Evolutionary conservation across 1,140 invertebrate genomes (phyloP), one percentile per base, ranked within the genome.

Genomic region (Olivierus martensii): DNA sequence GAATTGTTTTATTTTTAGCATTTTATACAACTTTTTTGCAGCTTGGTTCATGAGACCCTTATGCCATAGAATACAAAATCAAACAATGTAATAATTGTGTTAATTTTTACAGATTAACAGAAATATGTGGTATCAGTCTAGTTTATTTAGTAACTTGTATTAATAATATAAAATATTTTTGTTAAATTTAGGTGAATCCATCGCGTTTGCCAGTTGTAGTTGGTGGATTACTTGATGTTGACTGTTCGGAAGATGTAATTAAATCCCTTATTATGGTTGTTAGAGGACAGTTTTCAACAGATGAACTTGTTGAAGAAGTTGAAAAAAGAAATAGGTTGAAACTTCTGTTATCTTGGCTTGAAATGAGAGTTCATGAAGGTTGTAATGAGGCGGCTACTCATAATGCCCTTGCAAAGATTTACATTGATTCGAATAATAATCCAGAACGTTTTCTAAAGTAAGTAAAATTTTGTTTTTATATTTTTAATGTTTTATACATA

Each of bases 401-500:
- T 69, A 99, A 99, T 73, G 96, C 96, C 3, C 70, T 99, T 49
- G 96, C 95, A 46, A 99, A 99, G 70, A 99, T 99, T 62, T 99
- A 99, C 73, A 99, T 99, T 61, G 96, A 99, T 68, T 92, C 91
- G 53, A 99, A 99, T 70, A 99, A 99, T 65, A 99, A 99, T 71
- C 92, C 96, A 1, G 96, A 99, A 67, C 75, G 94, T 66, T 99
- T 97, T 74, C 77, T 99, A 9, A 91, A 83, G 72, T 28, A 9
- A 28, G 28, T 28, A 6, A 28, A 4, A n/a, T n/a, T n/a, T n/a
- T n/a, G 7, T 28, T 28, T 28, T 28, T 28, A 28, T 3, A 28
- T 28, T 28, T 28, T 28, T 28, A 7, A 9, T 28, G 9, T 28
- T 4, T 28, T 28, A 28, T 6, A 28, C n/a, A n/a, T n/a, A n/a